Conservation (phyloP, 2,888 invertebrate genomes). For the Rotaria magnacalcarata region DNA sequence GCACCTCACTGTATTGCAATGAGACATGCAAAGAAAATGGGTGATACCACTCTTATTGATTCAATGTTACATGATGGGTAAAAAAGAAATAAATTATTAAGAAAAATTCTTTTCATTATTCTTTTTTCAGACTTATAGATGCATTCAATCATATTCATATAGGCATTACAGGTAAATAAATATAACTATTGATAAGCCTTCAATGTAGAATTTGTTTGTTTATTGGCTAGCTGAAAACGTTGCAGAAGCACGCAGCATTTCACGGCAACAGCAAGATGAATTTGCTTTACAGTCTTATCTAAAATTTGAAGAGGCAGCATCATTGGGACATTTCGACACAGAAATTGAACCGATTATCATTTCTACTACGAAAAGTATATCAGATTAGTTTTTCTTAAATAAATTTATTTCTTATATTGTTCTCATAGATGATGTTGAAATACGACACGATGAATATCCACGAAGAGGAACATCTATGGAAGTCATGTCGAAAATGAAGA, state of each 20-base stretch:
- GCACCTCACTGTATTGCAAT: conserved; percentile 69
- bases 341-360: conserved; percentile 70
- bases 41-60: conserved; percentile 66
- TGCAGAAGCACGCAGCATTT: conserved; percentile 67
- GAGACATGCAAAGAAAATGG: conserved; percentile 68
- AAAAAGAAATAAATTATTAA: conserved; percentile 51
- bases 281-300: conserved; percentile 69
- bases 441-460: conserved; percentile 54
- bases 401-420: too few species aligned
- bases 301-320: conserved; percentile 66
- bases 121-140: conserved; percentile 61
- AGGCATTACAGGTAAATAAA: conserved; percentile 66
- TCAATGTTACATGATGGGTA: conserved; percentile 69
- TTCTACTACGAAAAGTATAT: background rate
- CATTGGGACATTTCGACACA: conserved; percentile 66
- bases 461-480: conserved; percentile 53
- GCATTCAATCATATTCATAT: conserved; percentile 71
- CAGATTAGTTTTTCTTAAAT: background rate
- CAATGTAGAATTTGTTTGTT: background rate
- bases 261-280: conserved; percentile 69
- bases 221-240: conserved; percentile 68
- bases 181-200: background rate
- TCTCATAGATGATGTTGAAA: background rate
- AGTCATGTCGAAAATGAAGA: conserved; percentile 52
- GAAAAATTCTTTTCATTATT: background rate